Conservation (phyloP, 1,140 invertebrate species). For the Platorchestia sp. region DNA sequence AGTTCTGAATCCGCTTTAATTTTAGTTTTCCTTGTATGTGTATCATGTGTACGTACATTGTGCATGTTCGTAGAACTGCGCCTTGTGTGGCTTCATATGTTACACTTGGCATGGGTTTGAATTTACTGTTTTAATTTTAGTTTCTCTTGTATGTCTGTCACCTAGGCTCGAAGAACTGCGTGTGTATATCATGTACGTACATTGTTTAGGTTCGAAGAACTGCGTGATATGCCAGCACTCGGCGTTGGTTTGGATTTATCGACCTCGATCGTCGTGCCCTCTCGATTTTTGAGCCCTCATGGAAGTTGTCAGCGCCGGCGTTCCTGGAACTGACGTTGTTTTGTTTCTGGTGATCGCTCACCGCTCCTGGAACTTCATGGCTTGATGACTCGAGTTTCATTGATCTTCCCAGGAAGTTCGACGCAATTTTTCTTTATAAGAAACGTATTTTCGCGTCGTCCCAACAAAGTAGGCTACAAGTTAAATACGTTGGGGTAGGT, state of each 20-base stretch:
- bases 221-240: neutral
- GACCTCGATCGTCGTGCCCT: neutral
- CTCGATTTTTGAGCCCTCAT: neutral
- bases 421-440: neutral
- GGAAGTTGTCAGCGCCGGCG: neutral
- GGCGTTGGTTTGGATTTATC: neutral
- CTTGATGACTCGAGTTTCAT: neutral
- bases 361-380: neutral
- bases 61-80: too few relatives aligned
- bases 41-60: too few relatives aligned
- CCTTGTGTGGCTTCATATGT: too few relatives aligned
- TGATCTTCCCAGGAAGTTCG: neutral
- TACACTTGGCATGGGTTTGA: too few relatives aligned
- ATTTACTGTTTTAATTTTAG: too few relatives aligned
- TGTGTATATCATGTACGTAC: too few relatives aligned
- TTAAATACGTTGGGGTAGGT: neutral
- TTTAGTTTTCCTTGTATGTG: too few relatives aligned
- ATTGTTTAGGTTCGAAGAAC: too few relatives aligned
- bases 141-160: too few relatives aligned
- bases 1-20: too few relatives aligned
- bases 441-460: neutral
- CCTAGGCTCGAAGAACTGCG: too few relatives aligned
- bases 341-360: neutral
- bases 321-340: neutral
- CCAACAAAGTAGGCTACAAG: neutral